Percentiles rank a stretch among this genome's conserved stretches.
Evolutionary conservation across 2,113 vertebrate genomes (phyloP).

Genomic region (Neofelis nebulosa): DNA sequence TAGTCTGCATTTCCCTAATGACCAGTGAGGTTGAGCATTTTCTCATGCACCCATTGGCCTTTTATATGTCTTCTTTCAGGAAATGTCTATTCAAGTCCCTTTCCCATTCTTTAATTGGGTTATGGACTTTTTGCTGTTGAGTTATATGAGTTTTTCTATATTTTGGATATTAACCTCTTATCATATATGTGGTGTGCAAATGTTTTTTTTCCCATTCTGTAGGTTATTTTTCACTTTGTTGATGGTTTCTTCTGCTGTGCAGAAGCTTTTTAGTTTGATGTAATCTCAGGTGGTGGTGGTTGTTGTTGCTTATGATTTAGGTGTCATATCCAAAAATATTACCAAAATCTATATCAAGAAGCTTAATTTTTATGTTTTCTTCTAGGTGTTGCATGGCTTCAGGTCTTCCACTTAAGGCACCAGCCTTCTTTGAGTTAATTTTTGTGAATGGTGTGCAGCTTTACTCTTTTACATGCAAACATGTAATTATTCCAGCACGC

Average conservation of each 20-base stretch:
- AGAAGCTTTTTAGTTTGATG: background rate
- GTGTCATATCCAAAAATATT: background rate
- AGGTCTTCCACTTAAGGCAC: background rate
- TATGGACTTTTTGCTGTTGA: background rate
- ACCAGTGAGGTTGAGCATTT: background rate
- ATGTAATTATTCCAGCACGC: background rate
- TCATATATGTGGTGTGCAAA: background rate
- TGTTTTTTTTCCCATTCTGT: background rate
- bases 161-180: background rate
- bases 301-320: background rate
- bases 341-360: background rate
- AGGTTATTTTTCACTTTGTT: background rate
- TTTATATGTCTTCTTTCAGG: background rate
- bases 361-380: background rate
- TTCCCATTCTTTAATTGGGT: background rate
- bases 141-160: background rate
- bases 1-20: background rate
- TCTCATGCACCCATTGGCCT: background rate
- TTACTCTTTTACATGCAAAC: background rate
- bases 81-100: background rate
- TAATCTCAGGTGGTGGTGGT: background rate
- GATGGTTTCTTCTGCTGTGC: background rate
- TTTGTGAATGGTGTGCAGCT: background rate
- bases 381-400: background rate
- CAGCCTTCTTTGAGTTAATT: background rate